Evolutionary conservation across 2,888 invertebrate genomes (phyloP).

Genomic region (Drosophila tanythrix): DNA sequence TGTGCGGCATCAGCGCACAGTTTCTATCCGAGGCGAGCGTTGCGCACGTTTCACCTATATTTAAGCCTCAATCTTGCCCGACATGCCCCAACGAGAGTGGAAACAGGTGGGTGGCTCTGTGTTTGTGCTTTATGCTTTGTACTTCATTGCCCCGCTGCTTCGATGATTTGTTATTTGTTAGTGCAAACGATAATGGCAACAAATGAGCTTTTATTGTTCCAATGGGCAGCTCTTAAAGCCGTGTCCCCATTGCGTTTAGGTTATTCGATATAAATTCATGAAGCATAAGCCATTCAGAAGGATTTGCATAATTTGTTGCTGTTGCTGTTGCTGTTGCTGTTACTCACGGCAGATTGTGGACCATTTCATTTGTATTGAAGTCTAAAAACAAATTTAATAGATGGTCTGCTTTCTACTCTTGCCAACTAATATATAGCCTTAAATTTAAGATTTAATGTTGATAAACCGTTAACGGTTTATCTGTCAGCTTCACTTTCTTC

Average conservation of each 20-base stretch:
- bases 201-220: conserved; percentile 81
- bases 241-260: conserved; percentile 51
- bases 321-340: conserved; percentile 28
- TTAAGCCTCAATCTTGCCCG: conserved; percentile 13
- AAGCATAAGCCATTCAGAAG: conserved; percentile 76
- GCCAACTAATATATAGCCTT: too few relatives aligned
- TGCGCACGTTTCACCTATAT: conserved; percentile 54
- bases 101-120: conserved; percentile 53
- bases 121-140: conserved; percentile 26
- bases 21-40: conserved; percentile 53
- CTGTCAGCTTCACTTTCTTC: neutral
- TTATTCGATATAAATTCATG: conserved; percentile 80
- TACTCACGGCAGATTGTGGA: neutral
- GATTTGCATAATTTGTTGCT: conserved; percentile 74
- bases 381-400: too few relatives aligned
- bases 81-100: neutral
- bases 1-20: conserved; percentile 75
- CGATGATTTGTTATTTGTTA: conserved; percentile 79
- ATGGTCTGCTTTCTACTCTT: neutral
- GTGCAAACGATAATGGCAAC: conserved; percentile 80
- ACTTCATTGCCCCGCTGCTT: conserved; percentile 36
- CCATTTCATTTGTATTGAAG: neutral
- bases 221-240: conserved; percentile 64
- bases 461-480: neutral
- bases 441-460: neutral